These are phyloP conservation scores for Merops nubicus DNA, from an alignment of 2,113 vertebrate species.

Conservation along the genomic window DNA sequence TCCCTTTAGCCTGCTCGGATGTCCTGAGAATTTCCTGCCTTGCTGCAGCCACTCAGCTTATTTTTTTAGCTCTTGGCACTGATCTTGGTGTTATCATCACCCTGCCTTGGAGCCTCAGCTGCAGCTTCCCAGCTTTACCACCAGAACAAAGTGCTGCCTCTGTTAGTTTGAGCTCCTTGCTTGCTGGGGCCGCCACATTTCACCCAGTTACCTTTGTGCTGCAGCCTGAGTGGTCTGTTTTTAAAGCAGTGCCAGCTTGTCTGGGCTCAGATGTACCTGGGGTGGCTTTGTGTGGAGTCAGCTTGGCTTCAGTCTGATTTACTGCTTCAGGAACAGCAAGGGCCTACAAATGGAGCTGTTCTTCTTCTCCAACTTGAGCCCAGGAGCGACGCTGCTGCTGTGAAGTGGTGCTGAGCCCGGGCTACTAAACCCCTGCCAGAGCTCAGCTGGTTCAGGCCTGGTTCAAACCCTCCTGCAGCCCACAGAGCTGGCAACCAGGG, in stretches of 20 bases:
- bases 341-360: neutral
- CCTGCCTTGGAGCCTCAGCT: neutral
- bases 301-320: neutral
- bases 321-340: neutral
- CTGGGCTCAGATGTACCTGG: neutral
- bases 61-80: neutral
- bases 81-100: neutral
- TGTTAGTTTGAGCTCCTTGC: neutral
- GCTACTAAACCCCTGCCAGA: neutral
- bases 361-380: neutral
- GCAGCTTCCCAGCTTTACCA: neutral
- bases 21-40: neutral
- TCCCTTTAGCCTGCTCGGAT: neutral
- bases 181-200: neutral
- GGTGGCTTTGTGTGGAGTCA: slow-evolving; percentile 2
- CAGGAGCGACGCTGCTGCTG: neutral
- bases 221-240: slow-evolving; percentile 6
- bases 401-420: neutral
- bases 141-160: neutral
- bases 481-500: neutral
- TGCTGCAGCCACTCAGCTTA: neutral
- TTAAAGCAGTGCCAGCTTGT: neutral
- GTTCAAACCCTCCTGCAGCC: neutral
- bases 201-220: neutral
- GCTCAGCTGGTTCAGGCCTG: neutral